Percentiles rank a stretch among this genome's conserved stretches.
Conservation (phyloP, 2,113 vertebrate genomes). For the Athene cunicularia region DNA sequence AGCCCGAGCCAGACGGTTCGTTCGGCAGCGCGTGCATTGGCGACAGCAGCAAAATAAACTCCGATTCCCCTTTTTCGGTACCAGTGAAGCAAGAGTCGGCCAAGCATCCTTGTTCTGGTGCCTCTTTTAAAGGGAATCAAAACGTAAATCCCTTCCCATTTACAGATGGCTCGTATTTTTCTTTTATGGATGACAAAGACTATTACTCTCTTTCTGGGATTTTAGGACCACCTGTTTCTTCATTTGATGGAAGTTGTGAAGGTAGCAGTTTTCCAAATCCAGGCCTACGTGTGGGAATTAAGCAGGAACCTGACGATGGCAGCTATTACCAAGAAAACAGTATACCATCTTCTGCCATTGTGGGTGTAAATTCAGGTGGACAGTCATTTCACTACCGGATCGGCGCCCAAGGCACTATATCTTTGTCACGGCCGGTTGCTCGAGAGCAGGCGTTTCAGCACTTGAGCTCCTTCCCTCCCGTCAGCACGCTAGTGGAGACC, state of each 20-base stretch:
- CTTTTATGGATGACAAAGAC: slow-evolving; percentile 97
- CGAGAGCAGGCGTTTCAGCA: slow-evolving; percentile 94
- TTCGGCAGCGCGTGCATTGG: slow-evolving; percentile 90
- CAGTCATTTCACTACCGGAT: slow-evolving; percentile 99
- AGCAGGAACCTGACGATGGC: slow-evolving; percentile 92
- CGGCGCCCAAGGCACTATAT: slow-evolving; percentile 97
- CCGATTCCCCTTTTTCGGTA: slow-evolving; percentile 83
- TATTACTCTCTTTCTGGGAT: slow-evolving; percentile 98
- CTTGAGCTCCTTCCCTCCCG: slow-evolving; percentile 94
- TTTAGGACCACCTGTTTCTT: slow-evolving; percentile 93
- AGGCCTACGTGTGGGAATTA: slow-evolving; percentile 89
- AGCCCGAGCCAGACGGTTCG: slow-evolving; percentile 90
- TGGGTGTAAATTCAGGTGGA: slow-evolving; percentile 97
- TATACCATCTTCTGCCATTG: slow-evolving; percentile 92
- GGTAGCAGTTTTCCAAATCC: slow-evolving; percentile 86
- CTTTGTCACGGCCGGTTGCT: slow-evolving; percentile 89
- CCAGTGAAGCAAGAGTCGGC: slow-evolving; percentile 92
- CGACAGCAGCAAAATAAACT: slow-evolving; percentile 79
- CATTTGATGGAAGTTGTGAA: slow-evolving; percentile 90
- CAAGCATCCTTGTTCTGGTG: slow-evolving; percentile 90
- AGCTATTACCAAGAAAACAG: slow-evolving; percentile 93
- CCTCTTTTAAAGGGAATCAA: slow-evolving; percentile 85
- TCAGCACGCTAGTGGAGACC: slow-evolving; percentile 91
- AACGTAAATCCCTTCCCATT: slow-evolving; percentile 89
- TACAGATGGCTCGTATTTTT: slow-evolving; percentile 94